These are phyloP conservation scores for Hipposideros armiger DNA, from an alignment of 2,113 vertebrate genomes.

Conservation along the genomic window DNA sequence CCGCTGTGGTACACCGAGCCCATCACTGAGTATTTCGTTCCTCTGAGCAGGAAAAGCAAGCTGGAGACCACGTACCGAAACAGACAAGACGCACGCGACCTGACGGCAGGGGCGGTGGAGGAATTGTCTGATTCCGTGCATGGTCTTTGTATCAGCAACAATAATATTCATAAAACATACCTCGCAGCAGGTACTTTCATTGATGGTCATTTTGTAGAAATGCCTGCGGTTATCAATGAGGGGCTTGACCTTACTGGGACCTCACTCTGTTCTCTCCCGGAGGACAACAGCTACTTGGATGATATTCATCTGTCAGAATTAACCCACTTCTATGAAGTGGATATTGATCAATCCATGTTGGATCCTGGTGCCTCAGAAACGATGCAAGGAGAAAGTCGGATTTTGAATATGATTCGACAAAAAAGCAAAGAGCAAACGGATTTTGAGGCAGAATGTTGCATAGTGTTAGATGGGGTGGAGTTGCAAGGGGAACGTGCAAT, in stretches of 20 bases:
- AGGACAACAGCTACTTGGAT: constrained; percentile 97
- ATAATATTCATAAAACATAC: constrained; percentile 94
- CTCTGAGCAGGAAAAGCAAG: constrained; percentile 96
- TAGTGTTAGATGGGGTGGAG: constrained; percentile 98
- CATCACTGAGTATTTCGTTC: constrained; percentile 96
- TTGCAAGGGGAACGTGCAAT: constrained; percentile 99
- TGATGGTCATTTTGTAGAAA: constrained; percentile 98
- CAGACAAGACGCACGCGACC: constrained; percentile 88
- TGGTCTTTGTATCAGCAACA: constrained; percentile 94
- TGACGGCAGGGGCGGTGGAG: constrained; percentile 89
- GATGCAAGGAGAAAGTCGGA: constrained; percentile 97
- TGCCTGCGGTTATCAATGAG: constrained; percentile 94
- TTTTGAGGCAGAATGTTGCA: constrained; percentile 97
- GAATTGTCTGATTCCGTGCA: constrained; percentile 93
- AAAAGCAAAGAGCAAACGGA: constrained; percentile 96
- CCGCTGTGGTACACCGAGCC: constrained; percentile 99
- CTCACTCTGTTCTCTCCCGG: constrained; percentile 95
- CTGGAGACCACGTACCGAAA: constrained; percentile 97
- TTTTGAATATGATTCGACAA: constrained; percentile 99
- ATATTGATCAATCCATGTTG: constrained; percentile 99
- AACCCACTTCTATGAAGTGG: constrained; percentile 99
- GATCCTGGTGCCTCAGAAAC: constrained; percentile 99
- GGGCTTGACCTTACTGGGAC: constrained; percentile 93
- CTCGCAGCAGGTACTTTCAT: constrained; percentile 98
- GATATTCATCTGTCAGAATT: constrained; percentile 99